Percentiles rank a stretch among this genome's conserved stretches.
Conservation (phyloP, 1,140 invertebrate genomes). For the Samia ricini region DNA sequence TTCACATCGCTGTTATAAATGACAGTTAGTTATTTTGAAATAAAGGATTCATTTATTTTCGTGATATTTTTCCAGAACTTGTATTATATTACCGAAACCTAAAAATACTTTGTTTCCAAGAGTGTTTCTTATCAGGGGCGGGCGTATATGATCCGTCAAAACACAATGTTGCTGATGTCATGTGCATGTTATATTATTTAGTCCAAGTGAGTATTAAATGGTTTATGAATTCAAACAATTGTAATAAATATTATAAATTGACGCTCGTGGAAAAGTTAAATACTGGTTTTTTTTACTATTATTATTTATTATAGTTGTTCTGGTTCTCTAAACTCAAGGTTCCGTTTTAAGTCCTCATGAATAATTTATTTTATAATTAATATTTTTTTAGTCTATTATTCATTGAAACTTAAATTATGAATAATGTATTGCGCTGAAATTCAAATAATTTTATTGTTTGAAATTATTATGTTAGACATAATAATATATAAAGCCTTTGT, state of each 20-base stretch:
- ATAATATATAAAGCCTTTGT: too few species aligned
- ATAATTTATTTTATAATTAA: too few species aligned
- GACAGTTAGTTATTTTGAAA: not conserved
- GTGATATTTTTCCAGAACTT: constrained; percentile 40
- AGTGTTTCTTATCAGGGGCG: constrained; percentile 48
- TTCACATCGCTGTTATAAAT: not conserved
- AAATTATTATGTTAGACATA: too few species aligned
- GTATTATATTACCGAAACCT: constrained; percentile 51
- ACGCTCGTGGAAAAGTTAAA: too few species aligned
- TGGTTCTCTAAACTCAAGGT: too few species aligned
- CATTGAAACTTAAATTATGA: too few species aligned
- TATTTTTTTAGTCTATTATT: too few species aligned
- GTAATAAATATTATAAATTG: constrained; percentile 6
- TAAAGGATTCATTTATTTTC: not conserved
- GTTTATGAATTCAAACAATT: not conserved
- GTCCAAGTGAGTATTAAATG: constrained; percentile 46
- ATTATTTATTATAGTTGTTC: too few species aligned
- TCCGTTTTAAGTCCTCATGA: too few species aligned
- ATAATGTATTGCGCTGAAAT: too few species aligned
- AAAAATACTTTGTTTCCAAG: constrained; percentile 40
- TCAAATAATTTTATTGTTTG: too few species aligned
- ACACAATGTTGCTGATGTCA: constrained; percentile 52
- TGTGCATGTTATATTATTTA: constrained; percentile 64
- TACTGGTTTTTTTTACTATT: too few species aligned
- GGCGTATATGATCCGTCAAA: constrained; percentile 45